Evolutionary conservation across 2,888 invertebrate species (phyloP), one percentile per base, ranked within the genome.

Genomic region (Phyto melanocephala): DNA sequence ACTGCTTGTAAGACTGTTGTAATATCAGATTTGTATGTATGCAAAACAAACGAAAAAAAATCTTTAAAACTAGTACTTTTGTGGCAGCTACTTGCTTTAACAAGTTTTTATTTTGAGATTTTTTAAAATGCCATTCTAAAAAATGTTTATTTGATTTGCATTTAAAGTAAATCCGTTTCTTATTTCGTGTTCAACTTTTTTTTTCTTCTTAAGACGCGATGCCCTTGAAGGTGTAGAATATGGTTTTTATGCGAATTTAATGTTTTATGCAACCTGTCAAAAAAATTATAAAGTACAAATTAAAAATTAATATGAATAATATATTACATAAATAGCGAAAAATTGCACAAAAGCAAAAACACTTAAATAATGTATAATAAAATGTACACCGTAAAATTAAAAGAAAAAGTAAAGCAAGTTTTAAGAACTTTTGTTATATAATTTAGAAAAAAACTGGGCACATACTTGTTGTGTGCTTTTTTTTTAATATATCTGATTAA

Each of bases 61-160:
- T 40, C 33, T 47, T 58, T n/a, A 58, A 65, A 79, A 78, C 71
- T 56, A 33, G 71, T 72, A 79, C 78, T 65, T 71, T 67, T 72
- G 72, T 60, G 65, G 65, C 71, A 72, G 54, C 71, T 58, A 79
- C 71, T 58, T 56, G 65, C 50, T 72, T 50, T 52, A 71, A 67
- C 72, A 60, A 67, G 71, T 65, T 71, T 63, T 62, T 28, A 28
- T 72, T 37, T 52, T 40, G 45, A 54, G 33, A n/a, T 62, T 70
- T 68, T 75, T 35, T 72, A 42, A 72, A 79, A 72, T 79, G 78
- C 78, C 78, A 79, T 79, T 79, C 72, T 72, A 72, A 79, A 72
- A 68, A 67, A 52, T 67, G 42, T 50, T 79, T 79, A 50, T 79
- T 79, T 79, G 79, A 79, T 79, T 79, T 79, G 79, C 79, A 79